These are phyloP conservation scores for Vannuccia rotundouncinata DNA, from an alignment of 2,888 invertebrate genomes.

Conservation along the genomic window DNA sequence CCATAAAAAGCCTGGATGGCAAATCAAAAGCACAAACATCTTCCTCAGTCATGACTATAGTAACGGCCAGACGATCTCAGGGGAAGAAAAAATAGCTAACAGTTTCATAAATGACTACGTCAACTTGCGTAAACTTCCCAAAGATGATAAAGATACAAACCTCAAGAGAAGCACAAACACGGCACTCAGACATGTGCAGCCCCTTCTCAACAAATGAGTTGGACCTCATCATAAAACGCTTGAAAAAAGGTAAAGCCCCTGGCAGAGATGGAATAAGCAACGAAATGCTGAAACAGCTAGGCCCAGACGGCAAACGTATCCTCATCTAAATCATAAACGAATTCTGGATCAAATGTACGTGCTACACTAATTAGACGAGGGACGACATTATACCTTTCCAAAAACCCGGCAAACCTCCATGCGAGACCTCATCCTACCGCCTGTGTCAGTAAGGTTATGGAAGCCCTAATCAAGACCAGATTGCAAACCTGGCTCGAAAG, in stretches of 20 bases:
- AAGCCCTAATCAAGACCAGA: neutral
- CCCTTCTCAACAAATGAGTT: conserved; percentile 13
- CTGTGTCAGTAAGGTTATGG: conserved; percentile 4
- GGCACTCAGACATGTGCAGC: conserved; percentile 30
- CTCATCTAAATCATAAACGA: neutral
- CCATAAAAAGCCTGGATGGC: too few relatives aligned
- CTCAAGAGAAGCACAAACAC: too few relatives aligned
- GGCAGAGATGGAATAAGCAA: conserved; percentile 21
- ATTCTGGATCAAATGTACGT: neutral
- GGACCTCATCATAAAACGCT: conserved; percentile 10
- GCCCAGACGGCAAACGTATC: neutral
- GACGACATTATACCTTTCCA: neutral
- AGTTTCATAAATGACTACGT: too few relatives aligned
- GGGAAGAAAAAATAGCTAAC: too few relatives aligned
- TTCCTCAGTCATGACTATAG: too few relatives aligned
- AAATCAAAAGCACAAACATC: too few relatives aligned
- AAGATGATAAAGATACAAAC: too few relatives aligned
- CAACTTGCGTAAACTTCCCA: too few relatives aligned
- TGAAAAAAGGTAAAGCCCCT: conserved; percentile 31
- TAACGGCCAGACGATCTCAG: too few relatives aligned
- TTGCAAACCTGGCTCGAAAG: neutral
- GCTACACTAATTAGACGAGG: neutral
- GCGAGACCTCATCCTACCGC: neutral
- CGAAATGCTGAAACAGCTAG: conserved; percentile 15
- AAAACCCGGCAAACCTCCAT: neutral